Evolutionary conservation across 1,140 invertebrate genomes (phyloP).

Genomic region (Spodoptera frugiperda): DNA sequence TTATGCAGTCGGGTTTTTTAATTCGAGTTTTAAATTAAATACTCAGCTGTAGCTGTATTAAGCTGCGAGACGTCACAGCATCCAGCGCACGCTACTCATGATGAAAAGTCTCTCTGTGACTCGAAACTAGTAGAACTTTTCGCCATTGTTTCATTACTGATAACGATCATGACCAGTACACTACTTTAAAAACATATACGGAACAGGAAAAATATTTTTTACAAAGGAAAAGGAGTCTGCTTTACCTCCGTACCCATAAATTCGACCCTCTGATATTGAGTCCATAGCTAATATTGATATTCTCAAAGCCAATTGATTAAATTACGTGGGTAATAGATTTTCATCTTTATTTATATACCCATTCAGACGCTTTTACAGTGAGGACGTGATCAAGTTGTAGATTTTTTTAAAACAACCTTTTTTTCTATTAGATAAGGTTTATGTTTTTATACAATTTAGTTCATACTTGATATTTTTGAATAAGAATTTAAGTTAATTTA

Average conservation of each 20-base stretch:
- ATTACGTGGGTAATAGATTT: constrained; percentile 29
- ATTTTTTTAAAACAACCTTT: background rate
- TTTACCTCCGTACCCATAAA: constrained; percentile 17
- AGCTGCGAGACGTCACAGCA: no score
- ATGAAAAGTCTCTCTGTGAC: no score
- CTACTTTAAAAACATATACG: background rate
- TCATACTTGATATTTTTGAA: no score
- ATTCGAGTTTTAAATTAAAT: no score
- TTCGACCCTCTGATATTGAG: constrained; percentile 34
- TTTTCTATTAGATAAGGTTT: background rate
- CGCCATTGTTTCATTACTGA: no score
- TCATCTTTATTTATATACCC: constrained; percentile 13
- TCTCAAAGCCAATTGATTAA: constrained; percentile 38
- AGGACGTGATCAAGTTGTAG: background rate
- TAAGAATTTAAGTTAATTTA: no score
- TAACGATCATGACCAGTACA: no score
- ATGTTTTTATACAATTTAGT: background rate
- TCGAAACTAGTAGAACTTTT: no score
- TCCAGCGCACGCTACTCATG: no score
- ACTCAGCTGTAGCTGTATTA: no score
- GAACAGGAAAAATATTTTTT: background rate
- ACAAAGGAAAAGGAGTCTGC: background rate
- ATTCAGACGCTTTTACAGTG: background rate
- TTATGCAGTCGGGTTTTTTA: no score
- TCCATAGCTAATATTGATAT: constrained; percentile 41